Conservation (phyloP, 2,797 vertebrate species). For the Momotus momota region DNA sequence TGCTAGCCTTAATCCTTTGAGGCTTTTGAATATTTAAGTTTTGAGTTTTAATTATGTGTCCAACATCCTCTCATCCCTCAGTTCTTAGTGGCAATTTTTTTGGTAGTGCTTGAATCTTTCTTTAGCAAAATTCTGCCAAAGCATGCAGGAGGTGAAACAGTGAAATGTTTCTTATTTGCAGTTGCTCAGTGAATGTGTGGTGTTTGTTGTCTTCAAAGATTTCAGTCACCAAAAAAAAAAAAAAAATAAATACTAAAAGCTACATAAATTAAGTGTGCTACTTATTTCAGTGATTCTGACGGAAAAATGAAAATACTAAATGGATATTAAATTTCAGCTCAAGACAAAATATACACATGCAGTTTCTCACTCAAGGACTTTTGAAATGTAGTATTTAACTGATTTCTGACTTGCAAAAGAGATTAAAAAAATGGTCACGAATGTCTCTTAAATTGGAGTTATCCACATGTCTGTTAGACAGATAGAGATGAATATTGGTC, state of each 20-base stretch:
- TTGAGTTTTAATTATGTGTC: conserved; percentile 51
- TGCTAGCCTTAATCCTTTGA: conserved; percentile 54
- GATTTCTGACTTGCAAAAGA: conserved; percentile 58
- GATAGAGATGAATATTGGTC: conserved; percentile 81
- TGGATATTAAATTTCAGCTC: not conserved
- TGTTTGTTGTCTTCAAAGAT: conserved; percentile 27
- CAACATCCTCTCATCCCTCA: not conserved
- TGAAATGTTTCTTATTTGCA: not conserved
- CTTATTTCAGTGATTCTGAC: not conserved
- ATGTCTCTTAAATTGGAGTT: conserved; percentile 57
- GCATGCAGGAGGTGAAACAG: not conserved
- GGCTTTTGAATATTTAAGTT: conserved; percentile 53
- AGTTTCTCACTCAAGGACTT: conserved; percentile 4
- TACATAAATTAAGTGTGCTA: not conserved
- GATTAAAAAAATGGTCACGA: conserved; percentile 56
- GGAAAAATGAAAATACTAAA: conserved; percentile 37
- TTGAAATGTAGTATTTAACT: conserved; percentile 68
- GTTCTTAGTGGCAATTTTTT: conserved; percentile 28
- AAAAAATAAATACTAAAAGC: not conserved
- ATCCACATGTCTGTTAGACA: conserved; percentile 63
- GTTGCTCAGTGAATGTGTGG: not conserved
- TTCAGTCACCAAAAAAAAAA: not conserved
- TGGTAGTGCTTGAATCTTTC: not conserved
- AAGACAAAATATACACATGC: not conserved
- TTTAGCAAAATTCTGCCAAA: not conserved